These are phyloP conservation scores for Thalassoma bifasciatum DNA, from an alignment of 2,113 vertebrate genomes.

Conservation along the genomic window DNA sequence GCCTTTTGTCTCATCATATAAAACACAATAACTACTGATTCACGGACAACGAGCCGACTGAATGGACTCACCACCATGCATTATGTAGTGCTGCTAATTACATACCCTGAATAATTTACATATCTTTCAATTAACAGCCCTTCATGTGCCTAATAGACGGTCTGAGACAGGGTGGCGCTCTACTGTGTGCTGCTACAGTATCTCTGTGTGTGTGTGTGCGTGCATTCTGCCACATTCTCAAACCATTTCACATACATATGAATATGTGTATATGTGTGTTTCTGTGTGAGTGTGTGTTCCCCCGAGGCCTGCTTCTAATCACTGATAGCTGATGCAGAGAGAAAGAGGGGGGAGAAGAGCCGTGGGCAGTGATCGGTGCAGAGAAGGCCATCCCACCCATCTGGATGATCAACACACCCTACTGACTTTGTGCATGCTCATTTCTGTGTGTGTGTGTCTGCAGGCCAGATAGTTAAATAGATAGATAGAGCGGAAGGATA, in stretches of 20 bases:
- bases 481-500: not conserved
- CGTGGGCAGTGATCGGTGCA: constrained; percentile 63
- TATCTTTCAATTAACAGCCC: constrained; percentile 62
- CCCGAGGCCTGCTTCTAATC: constrained; percentile 72
- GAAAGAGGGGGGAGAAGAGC: constrained; percentile 43
- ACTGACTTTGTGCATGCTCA: constrained; percentile 27
- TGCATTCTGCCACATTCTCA: not conserved
- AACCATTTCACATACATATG: constrained; percentile 19
- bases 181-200: not conserved
- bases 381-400: constrained; percentile 74
- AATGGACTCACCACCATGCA: constrained; percentile 54
- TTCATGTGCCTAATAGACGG: constrained; percentile 29
- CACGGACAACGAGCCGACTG: constrained; percentile 42
- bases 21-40: constrained; percentile 49
- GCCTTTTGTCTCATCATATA: constrained; percentile 42
- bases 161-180: not conserved
- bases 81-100: constrained; percentile 70
- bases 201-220: not conserved
- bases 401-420: constrained; percentile 68
- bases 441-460: constrained; percentile 12
- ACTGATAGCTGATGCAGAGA: constrained; percentile 74
- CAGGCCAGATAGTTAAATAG: constrained; percentile 11
- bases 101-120: constrained; percentile 71
- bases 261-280: constrained; percentile 4
- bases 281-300: constrained; percentile 26